Conservation (phyloP, 2,113 vertebrate genomes). For the Amia ocellicauda region DNA sequence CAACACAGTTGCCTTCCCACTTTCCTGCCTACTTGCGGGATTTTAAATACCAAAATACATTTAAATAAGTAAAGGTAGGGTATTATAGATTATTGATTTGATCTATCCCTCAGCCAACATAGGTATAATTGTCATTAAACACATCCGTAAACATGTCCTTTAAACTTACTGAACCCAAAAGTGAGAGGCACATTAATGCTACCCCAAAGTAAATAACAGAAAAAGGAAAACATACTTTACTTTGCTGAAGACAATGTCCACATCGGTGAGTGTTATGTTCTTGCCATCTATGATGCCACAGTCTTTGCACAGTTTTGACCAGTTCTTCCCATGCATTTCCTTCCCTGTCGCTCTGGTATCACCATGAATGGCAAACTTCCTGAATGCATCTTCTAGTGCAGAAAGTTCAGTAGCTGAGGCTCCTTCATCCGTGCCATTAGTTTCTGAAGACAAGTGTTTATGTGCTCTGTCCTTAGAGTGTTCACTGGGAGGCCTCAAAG, state of each 20-base stretch:
- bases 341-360: constrained; percentile 86
- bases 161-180: too few species aligned
- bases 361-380: constrained; percentile 86
- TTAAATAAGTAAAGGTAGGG: too few species aligned
- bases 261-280: constrained; percentile 87
- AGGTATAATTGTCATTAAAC: too few species aligned
- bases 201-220: too few species aligned
- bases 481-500: constrained; percentile 54
- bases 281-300: constrained; percentile 88
- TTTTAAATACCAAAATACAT: too few species aligned
- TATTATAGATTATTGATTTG: too few species aligned
- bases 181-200: too few species aligned
- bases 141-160: too few species aligned
- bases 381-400: constrained; percentile 86
- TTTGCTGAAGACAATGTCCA: constrained; percentile 97
- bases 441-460: constrained; percentile 69
- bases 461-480: constrained; percentile 57
- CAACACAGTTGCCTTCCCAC: too few species aligned
- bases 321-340: constrained; percentile 96
- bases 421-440: constrained; percentile 75
- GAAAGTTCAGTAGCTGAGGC: constrained; percentile 74
- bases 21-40: too few species aligned
- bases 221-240: constrained; percentile 94
- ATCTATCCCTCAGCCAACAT: too few species aligned
- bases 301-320: constrained; percentile 94